Conservation (phyloP, 2,888 invertebrate species). For the Pycnomerus fuliginosus region DNA sequence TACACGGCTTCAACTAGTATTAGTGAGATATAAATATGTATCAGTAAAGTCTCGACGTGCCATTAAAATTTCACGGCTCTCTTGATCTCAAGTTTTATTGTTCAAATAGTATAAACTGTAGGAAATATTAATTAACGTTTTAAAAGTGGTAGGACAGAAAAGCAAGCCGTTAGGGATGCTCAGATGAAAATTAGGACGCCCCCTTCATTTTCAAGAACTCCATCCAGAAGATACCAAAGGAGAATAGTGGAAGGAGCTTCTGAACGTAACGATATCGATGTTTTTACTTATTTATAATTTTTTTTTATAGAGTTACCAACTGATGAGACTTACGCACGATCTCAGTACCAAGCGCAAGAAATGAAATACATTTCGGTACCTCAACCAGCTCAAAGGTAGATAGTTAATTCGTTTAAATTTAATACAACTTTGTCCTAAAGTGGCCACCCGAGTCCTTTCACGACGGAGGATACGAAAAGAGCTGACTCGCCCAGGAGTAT, state of each 20-base stretch:
- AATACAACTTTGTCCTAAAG: conserved; percentile 9
- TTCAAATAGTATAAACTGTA: too few species aligned
- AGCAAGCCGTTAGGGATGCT: conserved; percentile 58
- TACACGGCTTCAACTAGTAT: too few species aligned
- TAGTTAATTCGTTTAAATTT: conserved; percentile 3
- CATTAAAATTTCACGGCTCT: too few species aligned
- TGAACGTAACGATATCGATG: conserved; percentile 15
- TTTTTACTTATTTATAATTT: conserved; percentile 6
- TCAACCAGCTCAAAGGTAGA: conserved; percentile 54
- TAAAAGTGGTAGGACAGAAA: conserved; percentile 65
- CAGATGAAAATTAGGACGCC: conserved; percentile 53
- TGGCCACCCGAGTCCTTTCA: conserved; percentile 23
- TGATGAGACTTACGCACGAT: conserved; percentile 45
- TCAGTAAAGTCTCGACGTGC: too few species aligned
- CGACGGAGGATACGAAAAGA: conserved; percentile 38
- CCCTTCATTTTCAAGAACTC: conserved; percentile 64
- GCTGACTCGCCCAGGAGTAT: conserved; percentile 79
- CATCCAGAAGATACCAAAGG: conserved; percentile 63
- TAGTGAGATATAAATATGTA: too few species aligned
- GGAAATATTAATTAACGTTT: too few species aligned
- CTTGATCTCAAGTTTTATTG: too few species aligned
- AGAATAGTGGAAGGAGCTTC: conserved; percentile 49
- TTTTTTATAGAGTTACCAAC: conserved; percentile 45
- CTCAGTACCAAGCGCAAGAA: conserved; percentile 49
- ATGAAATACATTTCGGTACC: conserved; percentile 60